Conservation (phyloP, 2,888 invertebrate species). For the Notodonta ziczac region DNA sequence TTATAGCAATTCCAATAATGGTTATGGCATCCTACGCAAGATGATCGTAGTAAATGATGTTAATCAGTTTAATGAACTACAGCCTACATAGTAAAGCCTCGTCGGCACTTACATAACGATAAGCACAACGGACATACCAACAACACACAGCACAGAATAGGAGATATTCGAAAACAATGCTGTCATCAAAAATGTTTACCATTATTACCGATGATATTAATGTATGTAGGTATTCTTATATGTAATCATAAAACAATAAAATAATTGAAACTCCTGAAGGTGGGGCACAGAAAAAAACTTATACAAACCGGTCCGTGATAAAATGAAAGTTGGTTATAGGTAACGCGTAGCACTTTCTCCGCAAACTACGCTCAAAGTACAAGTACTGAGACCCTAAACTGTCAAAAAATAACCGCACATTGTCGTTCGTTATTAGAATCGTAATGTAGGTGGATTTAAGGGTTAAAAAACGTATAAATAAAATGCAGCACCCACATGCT, state of each 20-base stretch:
- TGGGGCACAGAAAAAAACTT: conserved; percentile 40
- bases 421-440: neutral
- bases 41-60: conserved; percentile 45
- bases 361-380: conserved; percentile 41
- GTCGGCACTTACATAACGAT: conserved; percentile 9
- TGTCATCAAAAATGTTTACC: neutral
- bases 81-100: conserved; percentile 15
- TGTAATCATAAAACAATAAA: neutral
- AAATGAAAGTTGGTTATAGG: conserved; percentile 71
- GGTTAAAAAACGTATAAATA: conserved; percentile 1
- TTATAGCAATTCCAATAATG: conserved; percentile 54
- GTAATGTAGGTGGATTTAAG: neutral
- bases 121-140: neutral
- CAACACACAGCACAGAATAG: no score
- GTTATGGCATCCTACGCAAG: conserved; percentile 58
- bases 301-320: conserved; percentile 63
- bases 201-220: neutral
- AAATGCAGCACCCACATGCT: neutral
- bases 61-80: conserved; percentile 53
- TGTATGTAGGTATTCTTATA: no score
- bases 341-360: conserved; percentile 72
- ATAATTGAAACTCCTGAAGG: conserved; percentile 7
- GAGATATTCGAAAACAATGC: no score
- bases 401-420: conserved; percentile 5
- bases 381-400: conserved; percentile 9